Base-by-base conservation (phyloP, 2,888 invertebrate species). In the Griposia aprilina region DNA sequence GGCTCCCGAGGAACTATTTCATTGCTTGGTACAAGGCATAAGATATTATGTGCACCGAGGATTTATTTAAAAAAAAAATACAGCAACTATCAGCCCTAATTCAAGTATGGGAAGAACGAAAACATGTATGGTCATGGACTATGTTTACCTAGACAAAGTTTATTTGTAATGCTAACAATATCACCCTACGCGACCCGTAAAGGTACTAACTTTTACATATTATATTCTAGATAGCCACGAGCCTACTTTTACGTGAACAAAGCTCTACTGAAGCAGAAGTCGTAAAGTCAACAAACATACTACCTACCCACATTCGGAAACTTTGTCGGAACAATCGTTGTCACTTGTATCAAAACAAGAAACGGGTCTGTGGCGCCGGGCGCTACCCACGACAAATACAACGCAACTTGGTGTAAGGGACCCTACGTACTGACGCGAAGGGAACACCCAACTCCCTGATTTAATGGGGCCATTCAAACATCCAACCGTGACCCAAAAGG, bases 291-390 rank as follows among this genome's bases (percentile, higher is more conserved):
- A 81, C 67, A 78, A 85, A 84, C 74, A 76, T 26, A 80, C 59
- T 52, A 63, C 7, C 68, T 60, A 71, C 67, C 50, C 73, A 74
- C 71, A 73, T 80, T 73, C 65, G 72, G 63, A 77, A 83, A 78
- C 73, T 84, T 86, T 52, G 72, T 77, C 86, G 59, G 70, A 67
- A 87, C 69, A 83, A 85, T 62, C 76, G 80, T 82, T 82, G 87
- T 77, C 82, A 88, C 81, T 87, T 83, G 74, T 78, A 80, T 78
- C 78, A 76, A 52, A 75, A 76, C 72, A 80, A 76, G 69, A 81
- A 83, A 75, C 80, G 81, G 82, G 87, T 89, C 88, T 83, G 85
- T 89, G 93, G 92, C 92, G 92, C 92, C 91, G 86, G 86, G 88
- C 87, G 89, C 87, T 80, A 84, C 91, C 92, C 91, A 90, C 92